Evolutionary conservation across 2,888 invertebrate species (phyloP), one percentile per base, ranked within the genome.

Genomic region (Dolichopus griseipennis): DNA sequence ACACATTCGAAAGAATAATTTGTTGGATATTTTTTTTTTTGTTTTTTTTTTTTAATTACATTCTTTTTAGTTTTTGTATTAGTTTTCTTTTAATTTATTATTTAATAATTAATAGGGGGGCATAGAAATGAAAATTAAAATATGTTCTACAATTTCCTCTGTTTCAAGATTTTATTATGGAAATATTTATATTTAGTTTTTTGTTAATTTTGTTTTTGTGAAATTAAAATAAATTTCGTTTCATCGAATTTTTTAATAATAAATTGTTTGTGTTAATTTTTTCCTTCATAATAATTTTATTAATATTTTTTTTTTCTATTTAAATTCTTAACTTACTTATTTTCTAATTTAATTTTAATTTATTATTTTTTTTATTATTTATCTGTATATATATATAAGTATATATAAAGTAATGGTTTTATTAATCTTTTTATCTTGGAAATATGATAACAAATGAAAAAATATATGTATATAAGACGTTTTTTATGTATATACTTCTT

Each of bases 401-500:
- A 41, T 41, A 15, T 18, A 52, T 52, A n/a, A 52, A 52, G 9
- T 52, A 18, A 37, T 37, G 37, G 27, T 27, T 41, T 41, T 41
- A 18, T 52, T 18, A 52, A 52, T 52, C 18, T 52, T 52, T 52
- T 41, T 15, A 12, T 41, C 15, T 41, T 52, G 15, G 15, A 52
- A 52, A 52, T 52, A 52, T 52, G 52, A 52, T 52, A 52, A 52
- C 52, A 52, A 52, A 52, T 52, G 52, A 52, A 52, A 52, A 52
- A 52, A 52, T 52, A 52, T 52, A 52, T 52, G 15, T 52, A 41
- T 41, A 9, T 41, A 12, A 12, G 41, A 52, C 52, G n/a, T 52
- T 18, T 41, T 41, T 5, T 41, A 41, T 41, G 41, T 52, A 52
- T 37, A 37, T 12, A 37, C 37, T 10, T 37, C 10, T 37, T 10